Percentiles rank a stretch among this genome's conserved stretches.
phyloP scores from a whole-genome alignment of 2,113 vertebrate genomes.

The Garra rufa region DNA sequence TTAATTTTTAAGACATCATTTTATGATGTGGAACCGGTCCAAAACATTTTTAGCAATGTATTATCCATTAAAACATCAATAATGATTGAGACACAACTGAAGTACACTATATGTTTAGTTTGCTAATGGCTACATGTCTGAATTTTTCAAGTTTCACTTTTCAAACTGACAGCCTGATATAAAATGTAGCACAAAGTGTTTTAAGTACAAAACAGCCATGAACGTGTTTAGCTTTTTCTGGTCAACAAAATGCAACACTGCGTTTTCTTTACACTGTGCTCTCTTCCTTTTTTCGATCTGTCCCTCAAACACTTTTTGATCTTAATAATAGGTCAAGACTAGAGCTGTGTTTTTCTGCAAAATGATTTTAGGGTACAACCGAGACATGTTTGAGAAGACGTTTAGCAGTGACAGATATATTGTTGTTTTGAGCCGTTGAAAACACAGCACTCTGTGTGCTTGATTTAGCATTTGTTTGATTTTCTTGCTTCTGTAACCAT shows the following conservation, averaged over 20 bases:
- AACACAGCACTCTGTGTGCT: not conserved
- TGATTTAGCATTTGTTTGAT: slow-evolving; percentile 39
- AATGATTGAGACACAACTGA: not conserved
- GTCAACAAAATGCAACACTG: not conserved
- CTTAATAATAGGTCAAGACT: slow-evolving; percentile 31
- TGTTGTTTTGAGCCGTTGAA: not conserved
- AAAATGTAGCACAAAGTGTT: not conserved
- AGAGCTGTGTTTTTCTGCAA: slow-evolving; percentile 6
- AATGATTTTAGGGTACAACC: slow-evolving; percentile 4
- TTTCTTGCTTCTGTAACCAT: slow-evolving; percentile 25
- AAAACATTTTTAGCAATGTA: not conserved
- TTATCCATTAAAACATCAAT: not conserved
- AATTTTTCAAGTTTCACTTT: not conserved
- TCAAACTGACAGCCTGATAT: not conserved
- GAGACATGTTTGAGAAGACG: not conserved
- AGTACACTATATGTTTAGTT: not conserved
- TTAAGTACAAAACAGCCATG: not conserved
- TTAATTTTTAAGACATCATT: no score
- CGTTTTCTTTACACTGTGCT: not conserved
- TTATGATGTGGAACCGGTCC: not conserved
- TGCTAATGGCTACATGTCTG: not conserved
- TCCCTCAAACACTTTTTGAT: not conserved
- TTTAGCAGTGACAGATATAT: not conserved
- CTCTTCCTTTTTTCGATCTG: not conserved
- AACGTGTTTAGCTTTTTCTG: not conserved